These are phyloP conservation scores for Enteromius argenteus DNA, from an alignment of 2,797 vertebrate species.

Conservation along the genomic window DNA sequence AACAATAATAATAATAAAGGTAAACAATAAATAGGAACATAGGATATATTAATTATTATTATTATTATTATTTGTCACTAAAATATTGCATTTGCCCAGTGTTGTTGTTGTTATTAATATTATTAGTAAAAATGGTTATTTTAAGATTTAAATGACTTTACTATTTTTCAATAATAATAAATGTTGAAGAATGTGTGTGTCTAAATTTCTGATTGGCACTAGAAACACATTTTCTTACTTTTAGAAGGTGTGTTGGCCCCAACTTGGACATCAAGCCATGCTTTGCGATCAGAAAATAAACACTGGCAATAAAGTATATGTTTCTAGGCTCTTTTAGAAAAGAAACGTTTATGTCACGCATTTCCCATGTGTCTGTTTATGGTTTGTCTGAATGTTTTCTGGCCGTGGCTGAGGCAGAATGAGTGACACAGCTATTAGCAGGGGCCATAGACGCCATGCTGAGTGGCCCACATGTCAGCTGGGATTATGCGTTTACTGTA, in stretches of 20 bases:
- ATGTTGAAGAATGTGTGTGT: not conserved
- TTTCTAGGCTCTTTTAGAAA: not conserved
- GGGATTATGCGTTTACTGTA: conserved; percentile 51
- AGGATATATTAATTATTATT: no score
- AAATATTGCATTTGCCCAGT: not conserved
- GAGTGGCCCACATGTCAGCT: conserved; percentile 49
- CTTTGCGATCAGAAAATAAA: not conserved
- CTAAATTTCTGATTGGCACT: not conserved
- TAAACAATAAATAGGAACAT: not conserved
- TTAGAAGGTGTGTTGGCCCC: not conserved
- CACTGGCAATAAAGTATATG: not conserved
- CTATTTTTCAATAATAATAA: not conserved
- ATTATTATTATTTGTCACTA: not conserved
- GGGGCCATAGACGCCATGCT: conserved; percentile 27
- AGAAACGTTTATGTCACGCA: not conserved
- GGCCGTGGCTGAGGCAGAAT: conserved; percentile 23
- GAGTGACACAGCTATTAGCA: conserved; percentile 34
- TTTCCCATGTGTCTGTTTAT: conserved; percentile 24
- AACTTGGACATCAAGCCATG: not conserved
- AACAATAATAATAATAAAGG: not conserved
- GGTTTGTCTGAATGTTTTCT: conserved; percentile 34
- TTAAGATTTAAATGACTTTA: not conserved
- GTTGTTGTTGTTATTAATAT: not conserved
- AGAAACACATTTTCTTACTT: not conserved
- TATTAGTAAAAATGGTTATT: not conserved